Evolutionary conservation across 2,113 vertebrate species (phyloP), one percentile per base, ranked within the genome.

Genomic region (Semicossyphus pulcher): DNA sequence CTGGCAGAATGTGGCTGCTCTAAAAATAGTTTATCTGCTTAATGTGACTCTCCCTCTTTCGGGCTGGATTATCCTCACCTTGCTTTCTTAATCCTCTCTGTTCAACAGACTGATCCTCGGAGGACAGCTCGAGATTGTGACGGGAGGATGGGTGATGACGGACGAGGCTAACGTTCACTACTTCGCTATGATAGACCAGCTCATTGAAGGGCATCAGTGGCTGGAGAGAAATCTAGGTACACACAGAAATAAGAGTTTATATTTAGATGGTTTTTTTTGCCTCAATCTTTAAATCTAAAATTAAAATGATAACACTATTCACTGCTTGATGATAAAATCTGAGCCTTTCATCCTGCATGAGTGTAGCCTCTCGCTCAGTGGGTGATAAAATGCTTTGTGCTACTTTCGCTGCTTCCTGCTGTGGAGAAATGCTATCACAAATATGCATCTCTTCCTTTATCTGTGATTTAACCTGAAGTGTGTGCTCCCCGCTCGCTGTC

Each of bases 131-230:
- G 98, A 99, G 93, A 97, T 99, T 29, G 96, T 95, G 21, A 98
- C 97, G 0, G 98, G 98, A 1, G 98, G 98, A 66, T 99, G 98
- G 98, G 98, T 99, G 63, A 99, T 99, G 98, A 95, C 97, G 0
- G 98, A 99, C 0, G 98, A 99, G 88, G 98, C 98, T 80, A 99
- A 94, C 45, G 95, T 90, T 78, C 98, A 99, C 81, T 99, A 98
- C 87, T 99, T 98, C 0, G 97, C 97, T 16, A 94, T 99, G 94
- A 95, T 99, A 0, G 98, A 99, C 90, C 98, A 99, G 91, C 95
- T 99, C 82, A 98, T 99, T 0, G 97, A 99, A 85, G 98, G 98
- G 0, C 98, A 99, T 80, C 97, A 99, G 91, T 99, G 98, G 98
- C 92, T 99, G 53, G 96, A 97, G 91, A 96, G 88, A 83, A 98